These are phyloP conservation scores for Paramacrobiotus metropolitanus DNA, from an alignment of 1,140 invertebrate species.

Conservation along the genomic window DNA sequence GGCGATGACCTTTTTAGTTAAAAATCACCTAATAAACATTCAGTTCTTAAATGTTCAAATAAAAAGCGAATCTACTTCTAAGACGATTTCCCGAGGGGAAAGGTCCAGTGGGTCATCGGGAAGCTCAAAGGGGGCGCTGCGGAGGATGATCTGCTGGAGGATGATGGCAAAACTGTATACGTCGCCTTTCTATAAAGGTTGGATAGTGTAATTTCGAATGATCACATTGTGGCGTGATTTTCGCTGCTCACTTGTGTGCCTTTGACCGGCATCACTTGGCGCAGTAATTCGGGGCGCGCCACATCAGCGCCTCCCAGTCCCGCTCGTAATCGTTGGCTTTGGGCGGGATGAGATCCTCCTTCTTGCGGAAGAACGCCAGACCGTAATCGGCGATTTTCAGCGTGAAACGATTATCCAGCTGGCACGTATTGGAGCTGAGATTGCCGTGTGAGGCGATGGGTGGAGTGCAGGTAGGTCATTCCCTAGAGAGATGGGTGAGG, in stretches of 20 bases:
- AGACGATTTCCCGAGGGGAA: background rate
- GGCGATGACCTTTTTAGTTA: background rate
- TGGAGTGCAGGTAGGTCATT: conserved; percentile 73
- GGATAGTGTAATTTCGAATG: conserved; percentile 21
- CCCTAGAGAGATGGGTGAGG: too few species aligned
- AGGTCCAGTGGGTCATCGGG: conserved; percentile 21
- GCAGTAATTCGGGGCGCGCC: background rate
- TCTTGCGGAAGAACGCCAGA: conserved; percentile 41
- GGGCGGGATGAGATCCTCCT: background rate
- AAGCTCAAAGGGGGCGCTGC: conserved; percentile 62
- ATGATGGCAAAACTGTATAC: conserved; percentile 88
- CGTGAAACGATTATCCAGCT: conserved; percentile 87
- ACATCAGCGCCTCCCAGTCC: background rate
- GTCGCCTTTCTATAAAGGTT: conserved; percentile 55
- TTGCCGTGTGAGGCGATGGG: conserved; percentile 76
- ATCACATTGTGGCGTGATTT: conserved; percentile 33
- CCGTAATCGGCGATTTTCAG: conserved; percentile 95
- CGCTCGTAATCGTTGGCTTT: background rate
- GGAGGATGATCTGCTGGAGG: conserved; percentile 69
- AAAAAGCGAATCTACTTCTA: background rate
- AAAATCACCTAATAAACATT: background rate
- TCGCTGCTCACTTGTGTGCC: background rate
- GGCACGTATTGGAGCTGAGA: conserved; percentile 87
- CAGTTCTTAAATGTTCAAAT: background rate
- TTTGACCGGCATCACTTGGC: background rate